Evolutionary conservation across 2,113 vertebrate genomes (phyloP).

Genomic region (Malurus elegans): DNA sequence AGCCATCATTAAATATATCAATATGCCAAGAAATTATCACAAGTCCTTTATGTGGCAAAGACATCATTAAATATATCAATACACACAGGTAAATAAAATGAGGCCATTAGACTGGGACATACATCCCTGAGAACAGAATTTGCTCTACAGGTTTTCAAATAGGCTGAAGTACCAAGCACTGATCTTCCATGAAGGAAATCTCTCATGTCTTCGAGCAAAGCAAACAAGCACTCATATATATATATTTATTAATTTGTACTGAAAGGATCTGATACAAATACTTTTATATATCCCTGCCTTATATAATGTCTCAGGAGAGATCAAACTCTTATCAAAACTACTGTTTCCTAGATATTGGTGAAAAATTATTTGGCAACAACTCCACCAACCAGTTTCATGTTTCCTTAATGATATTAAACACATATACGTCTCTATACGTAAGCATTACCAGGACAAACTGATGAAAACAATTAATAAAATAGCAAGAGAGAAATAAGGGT

Average conservation of each 20-base stretch:
- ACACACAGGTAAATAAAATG: neutral
- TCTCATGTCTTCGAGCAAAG: neutral
- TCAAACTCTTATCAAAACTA: neutral
- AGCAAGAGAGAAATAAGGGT: neutral
- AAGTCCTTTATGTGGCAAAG: neutral
- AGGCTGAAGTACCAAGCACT: neutral
- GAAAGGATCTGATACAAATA: neutral
- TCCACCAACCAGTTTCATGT: neutral
- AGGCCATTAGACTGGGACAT: neutral
- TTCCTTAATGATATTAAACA: neutral
- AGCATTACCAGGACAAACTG: neutral
- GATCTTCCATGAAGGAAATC: neutral
- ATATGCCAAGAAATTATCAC: neutral
- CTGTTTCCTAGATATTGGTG: neutral
- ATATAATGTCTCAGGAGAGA: neutral
- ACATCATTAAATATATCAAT: neutral
- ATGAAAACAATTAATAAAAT: neutral
- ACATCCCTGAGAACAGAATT: neutral
- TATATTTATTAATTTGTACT: neutral
- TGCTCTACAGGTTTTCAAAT: neutral
- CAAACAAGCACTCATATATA: neutral
- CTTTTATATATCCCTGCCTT: neutral
- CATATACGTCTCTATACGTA: neutral
- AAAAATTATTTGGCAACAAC: neutral
- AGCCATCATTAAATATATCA: neutral